Percentiles rank a stretch among this genome's conserved stretches.
phyloP scores from a whole-genome alignment of 2,797 vertebrate species.

The Huso huso region DNA sequence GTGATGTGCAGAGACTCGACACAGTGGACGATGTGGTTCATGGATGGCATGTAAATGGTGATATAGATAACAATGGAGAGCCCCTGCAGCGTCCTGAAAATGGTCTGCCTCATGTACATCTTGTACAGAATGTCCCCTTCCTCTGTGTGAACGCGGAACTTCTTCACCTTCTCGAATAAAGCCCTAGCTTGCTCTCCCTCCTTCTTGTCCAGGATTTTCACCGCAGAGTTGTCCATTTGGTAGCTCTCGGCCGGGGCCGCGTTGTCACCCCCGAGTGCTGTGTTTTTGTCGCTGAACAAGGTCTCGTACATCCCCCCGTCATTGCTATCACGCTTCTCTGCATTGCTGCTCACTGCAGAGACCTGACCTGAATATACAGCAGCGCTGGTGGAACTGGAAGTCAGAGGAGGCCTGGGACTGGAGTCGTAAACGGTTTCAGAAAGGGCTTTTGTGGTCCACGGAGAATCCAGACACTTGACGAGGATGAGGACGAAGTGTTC shows the following conservation, averaged over 20 bases:
- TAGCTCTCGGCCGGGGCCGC: slow-evolving; percentile 1
- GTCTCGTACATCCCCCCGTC: too few relatives aligned
- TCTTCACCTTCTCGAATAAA: slow-evolving; percentile 23
- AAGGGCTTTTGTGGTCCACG: slow-evolving; percentile 16
- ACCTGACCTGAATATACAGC: too few relatives aligned
- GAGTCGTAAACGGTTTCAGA: slow-evolving; percentile 16
- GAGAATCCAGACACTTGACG: slow-evolving; percentile 18
- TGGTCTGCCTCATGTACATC: slow-evolving; percentile 18
- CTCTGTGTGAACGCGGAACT: slow-evolving; percentile 22
- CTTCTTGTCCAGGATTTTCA: slow-evolving; percentile 21
- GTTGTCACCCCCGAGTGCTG: slow-evolving; percentile 5
- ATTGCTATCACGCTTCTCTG: too few relatives aligned
- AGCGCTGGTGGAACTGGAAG: not conserved
- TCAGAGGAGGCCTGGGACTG: not conserved
- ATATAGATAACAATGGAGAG: slow-evolving; percentile 12
- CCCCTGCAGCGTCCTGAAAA: slow-evolving; percentile 12
- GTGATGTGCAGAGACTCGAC: slow-evolving; percentile 11
- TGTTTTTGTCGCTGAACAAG: not conserved
- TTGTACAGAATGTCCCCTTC: slow-evolving; percentile 21
- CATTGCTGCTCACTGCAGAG: too few relatives aligned
- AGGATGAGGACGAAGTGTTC: slow-evolving; percentile 19
- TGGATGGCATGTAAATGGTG: slow-evolving; percentile 12
- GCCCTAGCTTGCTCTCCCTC: not conserved
- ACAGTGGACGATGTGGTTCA: slow-evolving; percentile 16
- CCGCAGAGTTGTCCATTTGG: slow-evolving; percentile 3